Conservation (phyloP, 2,113 vertebrate species). For the Bufo gargarizans region DNA sequence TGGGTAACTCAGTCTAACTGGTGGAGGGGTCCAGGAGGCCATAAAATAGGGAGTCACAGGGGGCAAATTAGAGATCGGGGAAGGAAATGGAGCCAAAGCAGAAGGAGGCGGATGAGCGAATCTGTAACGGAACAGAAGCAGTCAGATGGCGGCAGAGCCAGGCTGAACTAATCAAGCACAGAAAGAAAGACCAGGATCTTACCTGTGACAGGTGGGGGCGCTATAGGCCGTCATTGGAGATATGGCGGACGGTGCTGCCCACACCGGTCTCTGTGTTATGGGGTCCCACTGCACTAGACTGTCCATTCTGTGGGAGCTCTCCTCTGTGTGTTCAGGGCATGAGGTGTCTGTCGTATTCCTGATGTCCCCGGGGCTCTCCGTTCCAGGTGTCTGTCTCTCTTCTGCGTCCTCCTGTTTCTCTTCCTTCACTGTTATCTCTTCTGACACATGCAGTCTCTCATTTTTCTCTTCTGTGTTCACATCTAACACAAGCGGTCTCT, state of each 20-base stretch:
- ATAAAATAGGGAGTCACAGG: background rate
- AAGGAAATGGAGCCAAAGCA: conserved; percentile 28
- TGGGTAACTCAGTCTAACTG: background rate
- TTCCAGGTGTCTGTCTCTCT: background rate
- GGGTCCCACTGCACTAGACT: conserved; percentile 4
- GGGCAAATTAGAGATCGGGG: background rate
- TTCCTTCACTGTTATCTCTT: background rate
- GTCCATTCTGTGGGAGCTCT: background rate
- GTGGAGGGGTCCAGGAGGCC: background rate
- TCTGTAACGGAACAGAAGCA: background rate
- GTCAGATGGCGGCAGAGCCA: conserved; percentile 8
- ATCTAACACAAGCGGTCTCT: background rate
- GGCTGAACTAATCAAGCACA: background rate
- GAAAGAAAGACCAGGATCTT: background rate
- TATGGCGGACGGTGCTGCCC: background rate
- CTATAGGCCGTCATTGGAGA: background rate
- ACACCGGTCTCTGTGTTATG: background rate
- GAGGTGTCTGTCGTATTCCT: background rate
- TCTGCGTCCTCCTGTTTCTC: background rate
- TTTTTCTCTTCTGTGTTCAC: background rate
- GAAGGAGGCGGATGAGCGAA: conserved; percentile 48
- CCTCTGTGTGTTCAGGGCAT: background rate
- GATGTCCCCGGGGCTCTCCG: background rate
- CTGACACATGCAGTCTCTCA: background rate
- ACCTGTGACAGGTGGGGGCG: conserved; percentile 7